phyloP scores from a whole-genome alignment of 2,888 invertebrate genomes.

The Philopedon plagiatum region DNA sequence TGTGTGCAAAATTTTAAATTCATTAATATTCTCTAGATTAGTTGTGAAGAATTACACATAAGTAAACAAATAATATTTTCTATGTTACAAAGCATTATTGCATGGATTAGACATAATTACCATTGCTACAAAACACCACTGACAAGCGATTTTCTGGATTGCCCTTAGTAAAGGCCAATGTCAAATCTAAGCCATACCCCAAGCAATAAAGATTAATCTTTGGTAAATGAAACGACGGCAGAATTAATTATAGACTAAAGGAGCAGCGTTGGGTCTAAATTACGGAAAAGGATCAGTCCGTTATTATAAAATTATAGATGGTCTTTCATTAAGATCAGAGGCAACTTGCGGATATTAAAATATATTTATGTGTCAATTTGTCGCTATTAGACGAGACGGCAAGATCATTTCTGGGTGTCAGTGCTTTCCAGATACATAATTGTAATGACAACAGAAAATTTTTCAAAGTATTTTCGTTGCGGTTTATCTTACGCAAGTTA shows the following conservation, averaged over 20 bases:
- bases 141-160: background rate
- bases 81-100: too few relatives aligned
- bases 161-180: background rate
- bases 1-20: too few relatives aligned
- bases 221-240: slow-evolving; percentile 21
- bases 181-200: background rate
- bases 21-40: too few relatives aligned
- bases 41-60: too few relatives aligned
- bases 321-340: background rate
- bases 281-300: background rate
- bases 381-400: too few relatives aligned
- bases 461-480: too few relatives aligned
- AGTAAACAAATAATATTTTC: too few relatives aligned
- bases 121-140: background rate
- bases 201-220: slow-evolving; percentile 30
- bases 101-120: background rate
- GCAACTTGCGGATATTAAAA: background rate
- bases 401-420: too few relatives aligned
- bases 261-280: background rate
- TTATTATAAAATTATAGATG: background rate
- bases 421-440: too few relatives aligned
- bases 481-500: too few relatives aligned
- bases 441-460: too few relatives aligned
- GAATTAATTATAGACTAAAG: slow-evolving; percentile 35
- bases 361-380: background rate